Evolutionary conservation across 23 tunicate genomes (phyloP).

Genomic region (Halocynthia aurantium): DNA sequence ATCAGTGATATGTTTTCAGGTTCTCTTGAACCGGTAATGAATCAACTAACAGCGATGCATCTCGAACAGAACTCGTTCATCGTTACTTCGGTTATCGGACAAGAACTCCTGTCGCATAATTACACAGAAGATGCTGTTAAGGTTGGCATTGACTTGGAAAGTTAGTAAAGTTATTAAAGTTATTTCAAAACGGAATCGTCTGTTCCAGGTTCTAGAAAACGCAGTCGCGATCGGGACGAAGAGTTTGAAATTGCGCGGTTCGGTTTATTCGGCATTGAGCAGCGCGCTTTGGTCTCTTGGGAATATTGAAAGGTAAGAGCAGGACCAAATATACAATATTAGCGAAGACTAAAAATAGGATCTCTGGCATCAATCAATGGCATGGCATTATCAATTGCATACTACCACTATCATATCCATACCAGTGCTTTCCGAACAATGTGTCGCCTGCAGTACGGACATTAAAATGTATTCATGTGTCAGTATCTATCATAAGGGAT

Average conservation of each 20-base stretch:
- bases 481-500: too few relatives aligned
- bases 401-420: too few relatives aligned
- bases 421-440: too few relatives aligned
- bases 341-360: too few relatives aligned
- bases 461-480: too few relatives aligned
- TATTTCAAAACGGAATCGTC: not conserved
- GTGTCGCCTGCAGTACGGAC: too few relatives aligned
- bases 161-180: not conserved
- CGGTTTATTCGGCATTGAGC: slow-evolving; percentile 79
- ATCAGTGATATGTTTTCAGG: slow-evolving; percentile 24
- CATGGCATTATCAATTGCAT: too few relatives aligned
- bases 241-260: slow-evolving; percentile 74
- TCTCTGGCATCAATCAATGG: too few relatives aligned
- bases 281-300: slow-evolving; percentile 84
- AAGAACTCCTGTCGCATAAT: slow-evolving; percentile 68
- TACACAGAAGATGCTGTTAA: slow-evolving; percentile 52
- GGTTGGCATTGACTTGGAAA: slow-evolving; percentile 12
- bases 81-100: slow-evolving; percentile 73
- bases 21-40: slow-evolving; percentile 45
- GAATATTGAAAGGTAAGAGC: slow-evolving; percentile 51
- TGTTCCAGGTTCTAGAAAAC: slow-evolving; percentile 66
- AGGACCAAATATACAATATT: too few relatives aligned
- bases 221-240: slow-evolving; percentile 59
- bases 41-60: slow-evolving; percentile 53
- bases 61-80: slow-evolving; percentile 74